Evolutionary conservation across 2,113 vertebrate species (phyloP), one percentile per base, ranked within the genome.

Genomic region (Cettia cetti): DNA sequence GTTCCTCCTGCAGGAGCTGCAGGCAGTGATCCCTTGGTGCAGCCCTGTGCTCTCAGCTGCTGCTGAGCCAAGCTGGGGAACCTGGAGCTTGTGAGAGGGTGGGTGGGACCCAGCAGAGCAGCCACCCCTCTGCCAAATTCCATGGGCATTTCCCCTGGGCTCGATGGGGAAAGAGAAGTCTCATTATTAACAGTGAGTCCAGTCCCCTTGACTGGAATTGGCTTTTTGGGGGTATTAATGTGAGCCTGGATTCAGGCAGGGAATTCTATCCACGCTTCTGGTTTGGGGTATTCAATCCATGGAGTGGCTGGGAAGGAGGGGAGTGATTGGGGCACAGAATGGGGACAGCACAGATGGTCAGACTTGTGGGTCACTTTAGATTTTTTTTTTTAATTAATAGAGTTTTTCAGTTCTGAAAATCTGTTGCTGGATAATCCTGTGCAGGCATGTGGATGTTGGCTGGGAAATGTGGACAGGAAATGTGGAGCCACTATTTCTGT

Each of bases 161-260:
- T 69, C 9, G 9, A 0, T 0, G 13, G 24, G 18, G 31, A 15
- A 19, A 24, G 33, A 31, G 47, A 81, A 75, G 26, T 26, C 13
- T 64, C 28, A 3, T 10, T 4, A 6, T 31, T 31, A 57, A 21
- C 10, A 49, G 50, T 0, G 0, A 45, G 28, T 37, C 27, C 35
- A 23, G 18, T 14, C 18, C 27, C 9, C 13, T 20, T 40, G 63
- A 40, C 10, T 9, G 31, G 24, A 70, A 22, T 4, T 69, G 24
- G n/a, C 13, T 19, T 23, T 39, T 17, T 11, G 35, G 59, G 44
- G 14, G 4, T 21, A 3, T 60, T 31, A 42, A 50, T 57, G 16
- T 15, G 13, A 76, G 35, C 26, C 50, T 70, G 56, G 49, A 30
- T 37, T 69, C 45, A 23, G 53, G 33, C 33, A 54, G 28, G 69